Conservation (phyloP, 1,140 invertebrate species). For the Formica selysi region DNA sequence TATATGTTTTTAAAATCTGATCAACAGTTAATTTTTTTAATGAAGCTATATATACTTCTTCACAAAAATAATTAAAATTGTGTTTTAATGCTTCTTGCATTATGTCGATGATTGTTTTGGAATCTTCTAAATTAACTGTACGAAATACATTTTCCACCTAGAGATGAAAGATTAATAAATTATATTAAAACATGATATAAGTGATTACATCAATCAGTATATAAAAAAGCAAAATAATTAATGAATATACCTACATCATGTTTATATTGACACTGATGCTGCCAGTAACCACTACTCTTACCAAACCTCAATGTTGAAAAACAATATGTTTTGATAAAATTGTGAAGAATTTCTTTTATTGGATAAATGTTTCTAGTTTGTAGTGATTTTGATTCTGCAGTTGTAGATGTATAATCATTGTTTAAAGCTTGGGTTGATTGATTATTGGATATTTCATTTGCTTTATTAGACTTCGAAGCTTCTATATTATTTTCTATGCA, state of each 20-base stretch:
- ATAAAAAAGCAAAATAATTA: neutral
- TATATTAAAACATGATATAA: neutral
- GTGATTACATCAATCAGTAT: neutral
- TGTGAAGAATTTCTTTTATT: neutral
- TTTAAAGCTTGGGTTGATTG: neutral
- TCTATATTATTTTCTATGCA: neutral
- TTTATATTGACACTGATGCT: neutral
- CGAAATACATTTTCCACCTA: neutral
- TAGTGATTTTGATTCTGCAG: neutral
- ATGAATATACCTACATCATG: conserved; percentile 62
- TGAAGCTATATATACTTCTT: neutral
- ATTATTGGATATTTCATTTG: neutral
- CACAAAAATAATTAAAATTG: neutral
- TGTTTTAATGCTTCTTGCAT: neutral
- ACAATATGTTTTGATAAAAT: conserved; percentile 12
- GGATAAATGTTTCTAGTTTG: neutral
- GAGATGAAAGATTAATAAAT: conserved; percentile 1
- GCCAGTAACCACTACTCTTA: no score
- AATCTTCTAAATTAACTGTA: neutral
- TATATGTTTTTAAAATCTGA: conserved; percentile 16
- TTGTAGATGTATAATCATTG: neutral
- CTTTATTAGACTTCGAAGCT: neutral
- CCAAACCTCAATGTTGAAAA: neutral
- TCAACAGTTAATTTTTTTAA: neutral
- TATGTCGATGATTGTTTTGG: neutral